phyloP scores from a whole-genome alignment of 2,113 vertebrate species.

The Egretta garzetta region DNA sequence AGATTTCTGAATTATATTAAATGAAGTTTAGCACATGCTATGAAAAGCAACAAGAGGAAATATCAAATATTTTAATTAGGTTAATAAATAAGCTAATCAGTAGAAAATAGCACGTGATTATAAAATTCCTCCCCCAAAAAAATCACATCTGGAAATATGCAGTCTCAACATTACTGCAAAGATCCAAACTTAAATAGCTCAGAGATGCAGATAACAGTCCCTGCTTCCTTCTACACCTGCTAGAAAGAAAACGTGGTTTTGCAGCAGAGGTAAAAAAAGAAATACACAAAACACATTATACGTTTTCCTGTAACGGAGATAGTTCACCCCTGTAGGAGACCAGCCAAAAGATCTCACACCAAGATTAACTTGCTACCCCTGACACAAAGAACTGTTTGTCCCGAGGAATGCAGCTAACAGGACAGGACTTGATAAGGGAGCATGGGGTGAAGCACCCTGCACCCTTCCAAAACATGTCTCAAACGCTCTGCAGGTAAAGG shows the following conservation, averaged over 20 bases:
- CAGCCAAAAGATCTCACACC: too few species aligned
- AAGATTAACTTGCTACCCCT: too few species aligned
- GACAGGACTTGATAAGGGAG: too few species aligned
- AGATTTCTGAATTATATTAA: background rate
- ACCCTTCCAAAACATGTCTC: too few species aligned
- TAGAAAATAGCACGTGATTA: background rate
- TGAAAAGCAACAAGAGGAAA: background rate
- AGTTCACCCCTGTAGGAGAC: background rate
- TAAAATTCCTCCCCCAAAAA: background rate
- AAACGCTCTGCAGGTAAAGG: too few species aligned
- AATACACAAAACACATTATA: fast-evolving
- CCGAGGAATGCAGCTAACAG: too few species aligned
- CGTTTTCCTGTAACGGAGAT: background rate
- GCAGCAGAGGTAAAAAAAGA: background rate
- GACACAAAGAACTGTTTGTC: too few species aligned
- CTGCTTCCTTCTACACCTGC: background rate
- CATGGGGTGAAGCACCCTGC: too few species aligned
- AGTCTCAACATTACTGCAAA: background rate
- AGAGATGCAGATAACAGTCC: background rate
- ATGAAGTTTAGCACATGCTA: background rate
- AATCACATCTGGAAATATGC: background rate
- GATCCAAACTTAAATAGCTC: background rate
- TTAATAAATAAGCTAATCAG: background rate
- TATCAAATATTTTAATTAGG: background rate
- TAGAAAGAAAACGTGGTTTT: background rate